Percentiles rank a stretch among this genome's conserved stretches.
These are phyloP conservation scores for Scrobipalpa atriplicella DNA, from an alignment of 2,888 invertebrate genomes.

Conservation along the genomic window DNA sequence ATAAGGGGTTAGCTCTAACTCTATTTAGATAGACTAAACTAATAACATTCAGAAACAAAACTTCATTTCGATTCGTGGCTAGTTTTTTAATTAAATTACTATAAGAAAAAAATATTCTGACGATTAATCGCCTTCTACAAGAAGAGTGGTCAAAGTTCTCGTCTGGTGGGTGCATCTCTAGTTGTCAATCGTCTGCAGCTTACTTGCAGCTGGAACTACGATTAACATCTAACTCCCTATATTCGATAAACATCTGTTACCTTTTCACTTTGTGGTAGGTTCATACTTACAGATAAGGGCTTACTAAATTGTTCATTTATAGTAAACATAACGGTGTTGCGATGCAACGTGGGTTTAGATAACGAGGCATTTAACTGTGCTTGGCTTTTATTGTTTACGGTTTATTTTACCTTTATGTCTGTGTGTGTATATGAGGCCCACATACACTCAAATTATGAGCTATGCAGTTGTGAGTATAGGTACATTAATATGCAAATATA, in stretches of 20 bases:
- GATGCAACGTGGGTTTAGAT: constrained; percentile 1
- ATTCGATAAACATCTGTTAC: constrained; percentile 11
- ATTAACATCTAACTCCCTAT: neutral
- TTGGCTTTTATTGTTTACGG: constrained; percentile 9
- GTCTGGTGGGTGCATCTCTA: no score
- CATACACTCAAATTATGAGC: neutral
- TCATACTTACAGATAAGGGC: constrained; percentile 6
- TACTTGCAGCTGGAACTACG: neutral
- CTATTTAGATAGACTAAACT: no score
- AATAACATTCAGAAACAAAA: no score
- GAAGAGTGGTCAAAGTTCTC: no score
- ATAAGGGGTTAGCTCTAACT: neutral
- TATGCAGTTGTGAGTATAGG: neutral
- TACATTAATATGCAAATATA: neutral
- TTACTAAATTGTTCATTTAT: constrained; percentile 13
- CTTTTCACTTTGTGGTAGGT: constrained; percentile 10
- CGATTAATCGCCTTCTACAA: no score
- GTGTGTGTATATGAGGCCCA: no score
- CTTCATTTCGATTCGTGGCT: no score
- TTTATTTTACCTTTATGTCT: neutral
- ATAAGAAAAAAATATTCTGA: no score
- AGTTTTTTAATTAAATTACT: no score
- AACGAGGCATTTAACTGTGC: constrained; percentile 9
- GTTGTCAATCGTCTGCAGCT: neutral
- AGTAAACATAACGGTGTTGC: constrained; percentile 14